Evolutionary conservation across 2,113 vertebrate species (phyloP).

Genomic region (Nesoenas mayeri): DNA sequence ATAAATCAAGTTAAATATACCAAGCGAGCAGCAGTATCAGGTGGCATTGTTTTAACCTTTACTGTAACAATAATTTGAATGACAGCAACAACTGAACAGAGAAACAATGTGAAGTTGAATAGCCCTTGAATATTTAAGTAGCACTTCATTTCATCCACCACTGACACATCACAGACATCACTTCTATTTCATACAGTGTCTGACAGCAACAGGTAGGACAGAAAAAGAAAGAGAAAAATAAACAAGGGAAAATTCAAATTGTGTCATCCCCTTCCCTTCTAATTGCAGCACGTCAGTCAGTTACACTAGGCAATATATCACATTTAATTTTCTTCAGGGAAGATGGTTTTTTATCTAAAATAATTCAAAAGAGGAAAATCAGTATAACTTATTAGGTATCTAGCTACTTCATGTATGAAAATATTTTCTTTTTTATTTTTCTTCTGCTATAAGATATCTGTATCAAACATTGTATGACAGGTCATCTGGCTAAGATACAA

Average conservation of each 20-base stretch:
- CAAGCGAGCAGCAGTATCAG: neutral
- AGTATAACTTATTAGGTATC: neutral
- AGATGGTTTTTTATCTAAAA: neutral
- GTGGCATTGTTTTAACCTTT: conserved; percentile 6
- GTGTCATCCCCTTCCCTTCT: no score
- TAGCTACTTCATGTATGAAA: neutral
- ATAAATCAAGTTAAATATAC: conserved; percentile 64
- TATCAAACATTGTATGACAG: neutral
- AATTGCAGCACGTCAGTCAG: neutral
- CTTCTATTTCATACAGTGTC: neutral
- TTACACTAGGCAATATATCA: neutral
- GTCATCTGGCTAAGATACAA: neutral
- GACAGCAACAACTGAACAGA: conserved; percentile 41
- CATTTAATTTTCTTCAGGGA: neutral
- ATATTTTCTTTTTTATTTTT: neutral
- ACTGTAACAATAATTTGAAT: conserved; percentile 24
- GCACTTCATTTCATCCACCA: neutral
- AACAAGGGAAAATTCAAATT: neutral
- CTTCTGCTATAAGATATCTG: neutral
- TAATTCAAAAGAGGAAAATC: neutral
- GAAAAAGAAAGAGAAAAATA: neutral
- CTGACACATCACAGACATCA: neutral
- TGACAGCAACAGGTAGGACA: neutral
- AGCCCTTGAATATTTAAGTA: neutral
- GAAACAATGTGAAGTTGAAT: neutral